A percentile compares a stretch with the other conserved stretches of the same genome.
These are phyloP conservation scores for Caradrina kadenii DNA, from an alignment of 2,888 invertebrate genomes.

Conservation along the genomic window DNA sequence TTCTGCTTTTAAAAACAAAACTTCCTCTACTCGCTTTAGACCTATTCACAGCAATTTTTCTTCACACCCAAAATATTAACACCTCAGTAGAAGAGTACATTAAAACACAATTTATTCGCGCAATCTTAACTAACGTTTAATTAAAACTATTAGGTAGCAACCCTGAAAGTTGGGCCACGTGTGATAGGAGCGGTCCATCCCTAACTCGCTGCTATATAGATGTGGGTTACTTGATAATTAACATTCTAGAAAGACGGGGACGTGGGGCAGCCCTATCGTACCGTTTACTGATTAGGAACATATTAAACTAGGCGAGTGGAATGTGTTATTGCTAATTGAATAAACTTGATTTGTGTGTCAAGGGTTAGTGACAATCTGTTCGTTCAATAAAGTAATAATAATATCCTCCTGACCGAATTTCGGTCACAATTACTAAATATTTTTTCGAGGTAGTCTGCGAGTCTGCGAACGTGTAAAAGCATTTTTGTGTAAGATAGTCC, in stretches of 20 bases:
- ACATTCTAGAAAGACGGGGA: constrained; percentile 74
- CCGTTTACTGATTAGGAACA: constrained; percentile 75
- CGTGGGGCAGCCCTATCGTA: constrained; percentile 63
- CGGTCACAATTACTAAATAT: too few relatives aligned
- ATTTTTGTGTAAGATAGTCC: too few relatives aligned
- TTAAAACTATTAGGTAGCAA: constrained; percentile 67
- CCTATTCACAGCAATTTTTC: constrained; percentile 3
- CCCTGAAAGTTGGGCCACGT: constrained; percentile 64
- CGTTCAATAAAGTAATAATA: constrained; percentile 20
- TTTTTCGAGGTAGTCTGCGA: too few relatives aligned
- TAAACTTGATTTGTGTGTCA: constrained; percentile 63
- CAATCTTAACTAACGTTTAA: constrained; percentile 69
- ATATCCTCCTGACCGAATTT: too few relatives aligned
- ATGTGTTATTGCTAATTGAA: constrained; percentile 76
- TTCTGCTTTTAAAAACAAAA: background rate
- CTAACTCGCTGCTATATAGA: constrained; percentile 50
- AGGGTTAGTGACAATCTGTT: constrained; percentile 45
- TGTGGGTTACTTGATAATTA: constrained; percentile 72
- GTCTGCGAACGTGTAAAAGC: too few relatives aligned
- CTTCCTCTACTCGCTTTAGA: background rate
- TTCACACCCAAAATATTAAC: constrained; percentile 25
- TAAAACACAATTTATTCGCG: constrained; percentile 55
- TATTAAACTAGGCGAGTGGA: constrained; percentile 73
- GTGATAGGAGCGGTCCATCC: constrained; percentile 64
- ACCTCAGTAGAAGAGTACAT: constrained; percentile 50